A percentile compares a stretch with the other conserved stretches of the same genome.
These are phyloP conservation scores for Callosobruchus maculatus DNA, from an alignment of 2,888 invertebrate species.

Conservation along the genomic window DNA sequence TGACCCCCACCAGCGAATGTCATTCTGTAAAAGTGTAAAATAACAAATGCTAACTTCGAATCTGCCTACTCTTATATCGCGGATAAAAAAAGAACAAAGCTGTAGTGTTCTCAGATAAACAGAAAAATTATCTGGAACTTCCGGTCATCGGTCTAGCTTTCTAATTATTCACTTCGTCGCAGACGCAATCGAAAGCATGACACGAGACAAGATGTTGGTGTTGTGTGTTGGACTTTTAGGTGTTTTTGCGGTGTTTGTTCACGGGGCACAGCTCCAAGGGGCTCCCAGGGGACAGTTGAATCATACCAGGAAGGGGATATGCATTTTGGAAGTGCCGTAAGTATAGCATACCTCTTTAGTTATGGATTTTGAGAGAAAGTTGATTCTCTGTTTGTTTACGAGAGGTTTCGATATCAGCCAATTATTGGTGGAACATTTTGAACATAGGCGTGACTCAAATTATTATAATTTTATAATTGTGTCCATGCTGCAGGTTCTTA, in stretches of 20 bases:
- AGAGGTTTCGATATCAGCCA: neutral
- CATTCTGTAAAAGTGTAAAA: neutral
- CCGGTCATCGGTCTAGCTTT: neutral
- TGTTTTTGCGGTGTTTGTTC: conserved; percentile 7
- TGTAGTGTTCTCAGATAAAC: neutral
- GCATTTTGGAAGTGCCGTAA: conserved; percentile 64
- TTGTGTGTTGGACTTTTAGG: conserved; percentile 3
- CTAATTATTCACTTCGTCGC: neutral
- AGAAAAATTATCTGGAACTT: neutral
- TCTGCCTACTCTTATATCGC: neutral
- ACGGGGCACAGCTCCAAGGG: conserved; percentile 17
- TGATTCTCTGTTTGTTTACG: neutral
- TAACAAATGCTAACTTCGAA: neutral
- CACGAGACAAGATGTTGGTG: neutral
- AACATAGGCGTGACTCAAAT: neutral
- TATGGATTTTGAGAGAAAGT: neutral
- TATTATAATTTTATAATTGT: neutral
- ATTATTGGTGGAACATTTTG: neutral
- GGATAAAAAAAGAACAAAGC: neutral
- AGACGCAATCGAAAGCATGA: neutral
- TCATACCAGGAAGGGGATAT: conserved; percentile 51
- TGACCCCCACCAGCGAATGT: neutral
- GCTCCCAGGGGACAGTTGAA: conserved; percentile 6
- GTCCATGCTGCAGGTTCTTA: too few relatives aligned
- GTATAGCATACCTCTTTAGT: conserved; percentile 39